phyloP scores from a whole-genome alignment of 2,888 invertebrate species.

The Sclerodermus sp. region DNA sequence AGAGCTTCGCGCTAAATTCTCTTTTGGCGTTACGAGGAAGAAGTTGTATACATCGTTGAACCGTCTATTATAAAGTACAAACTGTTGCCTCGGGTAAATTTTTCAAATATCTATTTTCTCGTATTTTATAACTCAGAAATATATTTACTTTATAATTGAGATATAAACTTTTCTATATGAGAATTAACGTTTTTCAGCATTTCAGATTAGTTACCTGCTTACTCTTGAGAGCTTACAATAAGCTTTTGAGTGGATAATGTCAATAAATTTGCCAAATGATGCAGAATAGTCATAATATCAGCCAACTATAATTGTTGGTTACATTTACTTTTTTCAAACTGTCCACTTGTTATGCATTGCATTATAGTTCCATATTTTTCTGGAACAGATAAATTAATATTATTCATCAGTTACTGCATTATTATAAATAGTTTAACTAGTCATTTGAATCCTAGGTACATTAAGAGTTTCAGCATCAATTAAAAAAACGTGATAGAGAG shows the following conservation, averaged over 20 bases:
- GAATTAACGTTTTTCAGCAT: slow-evolving; percentile 7
- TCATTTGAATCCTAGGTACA: slow-evolving; percentile 21
- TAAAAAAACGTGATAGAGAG: slow-evolving; percentile 5
- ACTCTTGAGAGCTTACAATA: slow-evolving; percentile 16
- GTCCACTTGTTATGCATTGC: slow-evolving; percentile 18
- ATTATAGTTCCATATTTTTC: slow-evolving; percentile 3
- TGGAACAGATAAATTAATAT: slow-evolving; percentile 8
- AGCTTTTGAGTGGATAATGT: slow-evolving; percentile 21
- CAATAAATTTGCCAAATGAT: slow-evolving; percentile 30
- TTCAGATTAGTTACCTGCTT: slow-evolving; percentile 26
- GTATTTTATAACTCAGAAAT: too few relatives aligned
- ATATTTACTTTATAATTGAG: too few relatives aligned
- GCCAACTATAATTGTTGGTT: slow-evolving; percentile 16
- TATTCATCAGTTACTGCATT: slow-evolving; percentile 23
- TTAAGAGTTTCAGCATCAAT: slow-evolving; percentile 14
- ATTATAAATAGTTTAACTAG: slow-evolving; percentile 36
- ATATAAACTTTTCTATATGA: too few relatives aligned
- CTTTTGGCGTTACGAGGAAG: too few relatives aligned
- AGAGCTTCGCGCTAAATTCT: too few relatives aligned
- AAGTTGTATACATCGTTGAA: too few relatives aligned
- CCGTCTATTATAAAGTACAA: too few relatives aligned
- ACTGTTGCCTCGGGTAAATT: too few relatives aligned
- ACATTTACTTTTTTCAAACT: slow-evolving; percentile 19
- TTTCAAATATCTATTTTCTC: too few relatives aligned
- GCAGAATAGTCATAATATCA: slow-evolving; percentile 15